Evolutionary conservation across 64 coral and sea anemone species (phyloP).

Genomic region (Stichodactyla mertensii): DNA sequence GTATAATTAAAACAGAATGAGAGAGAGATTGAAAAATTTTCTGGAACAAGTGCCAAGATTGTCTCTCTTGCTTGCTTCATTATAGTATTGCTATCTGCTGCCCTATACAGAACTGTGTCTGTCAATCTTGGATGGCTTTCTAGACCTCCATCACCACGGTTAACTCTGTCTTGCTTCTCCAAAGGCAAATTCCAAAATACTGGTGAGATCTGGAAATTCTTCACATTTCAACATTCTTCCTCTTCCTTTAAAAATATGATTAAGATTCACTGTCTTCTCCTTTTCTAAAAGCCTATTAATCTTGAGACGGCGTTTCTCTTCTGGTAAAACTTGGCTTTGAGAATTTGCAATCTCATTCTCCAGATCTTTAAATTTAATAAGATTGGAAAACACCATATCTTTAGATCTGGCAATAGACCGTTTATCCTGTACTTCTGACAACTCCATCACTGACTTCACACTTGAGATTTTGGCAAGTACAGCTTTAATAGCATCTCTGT

Average conservation of each 20-base stretch:
- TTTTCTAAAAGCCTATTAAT: constrained; percentile 16
- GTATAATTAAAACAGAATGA: constrained; percentile 42
- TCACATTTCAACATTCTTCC: constrained; percentile 41
- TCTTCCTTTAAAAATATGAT: constrained; percentile 30
- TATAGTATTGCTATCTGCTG: constrained; percentile 17
- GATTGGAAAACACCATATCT: constrained; percentile 27
- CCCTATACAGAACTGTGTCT: constrained; percentile 25
- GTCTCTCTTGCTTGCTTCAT: constrained; percentile 19
- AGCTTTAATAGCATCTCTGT: constrained; percentile 34
- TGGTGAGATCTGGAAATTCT: constrained; percentile 51
- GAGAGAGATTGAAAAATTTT: constrained; percentile 33
- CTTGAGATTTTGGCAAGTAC: constrained; percentile 46
- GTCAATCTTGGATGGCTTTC: constrained; percentile 58
- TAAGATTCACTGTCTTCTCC: constrained; percentile 13
- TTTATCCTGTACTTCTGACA: constrained; percentile 37
- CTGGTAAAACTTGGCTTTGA: not conserved
- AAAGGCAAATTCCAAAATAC: constrained; percentile 56
- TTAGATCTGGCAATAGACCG: constrained; percentile 10
- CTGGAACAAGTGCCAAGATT: constrained; percentile 18
- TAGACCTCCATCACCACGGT: constrained; percentile 29
- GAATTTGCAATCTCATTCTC: not conserved
- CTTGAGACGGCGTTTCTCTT: constrained; percentile 16
- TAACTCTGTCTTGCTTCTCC: constrained; percentile 21
- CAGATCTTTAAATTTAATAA: constrained; percentile 15
- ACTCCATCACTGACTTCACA: constrained; percentile 8